Evolutionary conservation across 2,113 vertebrate genomes (phyloP).

Genomic region (Octodon degus): DNA sequence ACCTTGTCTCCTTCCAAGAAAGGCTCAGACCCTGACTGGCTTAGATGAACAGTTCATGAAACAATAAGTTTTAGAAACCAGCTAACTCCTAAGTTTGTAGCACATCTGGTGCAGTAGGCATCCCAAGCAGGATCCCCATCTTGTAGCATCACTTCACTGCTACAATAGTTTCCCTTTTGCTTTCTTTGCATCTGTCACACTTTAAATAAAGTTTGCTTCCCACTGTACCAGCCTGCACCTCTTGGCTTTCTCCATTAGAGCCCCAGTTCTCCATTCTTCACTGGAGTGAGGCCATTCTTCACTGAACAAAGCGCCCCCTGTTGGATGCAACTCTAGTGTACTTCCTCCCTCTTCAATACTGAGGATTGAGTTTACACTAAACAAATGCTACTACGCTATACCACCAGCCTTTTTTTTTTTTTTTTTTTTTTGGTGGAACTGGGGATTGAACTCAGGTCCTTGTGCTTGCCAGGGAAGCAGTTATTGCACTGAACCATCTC

Average conservation of each 20-base stretch:
- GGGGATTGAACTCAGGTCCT: no score
- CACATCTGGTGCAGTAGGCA: neutral
- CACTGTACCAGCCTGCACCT: neutral
- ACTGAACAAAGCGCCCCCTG: neutral
- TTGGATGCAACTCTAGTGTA: neutral
- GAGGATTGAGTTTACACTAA: neutral
- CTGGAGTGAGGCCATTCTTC: neutral
- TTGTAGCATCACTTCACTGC: neutral
- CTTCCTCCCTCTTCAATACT: neutral
- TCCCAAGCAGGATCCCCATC: neutral
- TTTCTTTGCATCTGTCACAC: neutral
- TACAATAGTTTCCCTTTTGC: neutral
- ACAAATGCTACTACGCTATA: neutral
- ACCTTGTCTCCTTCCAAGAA: neutral
- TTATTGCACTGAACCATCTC: no score
- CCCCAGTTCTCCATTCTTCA: neutral
- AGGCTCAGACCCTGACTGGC: neutral
- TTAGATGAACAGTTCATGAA: neutral
- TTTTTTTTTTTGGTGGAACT: no score
- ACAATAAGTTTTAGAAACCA: neutral
- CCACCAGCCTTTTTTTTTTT: neutral
- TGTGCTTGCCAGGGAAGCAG: no score
- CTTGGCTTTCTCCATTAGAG: neutral
- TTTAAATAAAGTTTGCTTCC: neutral
- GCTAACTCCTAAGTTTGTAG: neutral